Base-by-base conservation (phyloP, 2,797 vertebrate genomes). In the Arctocebus calabarensis region DNA sequence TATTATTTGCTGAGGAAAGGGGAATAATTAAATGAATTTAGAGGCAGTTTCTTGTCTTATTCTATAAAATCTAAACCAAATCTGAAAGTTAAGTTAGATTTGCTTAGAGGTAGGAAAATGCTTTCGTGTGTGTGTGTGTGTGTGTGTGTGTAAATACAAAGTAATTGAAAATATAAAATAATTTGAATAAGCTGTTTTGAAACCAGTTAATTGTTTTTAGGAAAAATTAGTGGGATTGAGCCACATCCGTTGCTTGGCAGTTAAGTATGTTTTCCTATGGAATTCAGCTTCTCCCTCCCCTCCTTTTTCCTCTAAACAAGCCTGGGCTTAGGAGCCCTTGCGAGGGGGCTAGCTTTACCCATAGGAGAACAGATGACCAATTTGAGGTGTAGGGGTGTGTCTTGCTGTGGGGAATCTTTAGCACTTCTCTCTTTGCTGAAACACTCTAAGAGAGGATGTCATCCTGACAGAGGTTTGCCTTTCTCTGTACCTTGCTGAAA, bases 181-280 rank as follows among this genome's bases (percentile, higher is more conserved):
- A 79, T 88, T 92, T 90, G 61, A 96, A 87, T 83, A n/a, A 90
- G 20, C 16, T 82, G 25, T 92, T 94, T 92, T 85, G 70, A 97
- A 94, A 84, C 37, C 40, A 77, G 57, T 74, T 94, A 68, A 75
- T 88, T 93, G 40, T 91, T 93, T 83, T 32, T 85, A 94, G 52
- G 92, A 93, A 75, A 70, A 85, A 79, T 25, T 2, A 2, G 32
- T 43, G 93, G 66, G 45, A 7, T 11, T 92, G 68, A 94, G 73
- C 27, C 14, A 92, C 70, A 57, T 90, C 62, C 61, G 45, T 70
- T 81, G 62, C 64, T 75, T 91, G 43, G 77, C 20, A 88, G 59
- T 85, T 37, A 94, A 48, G 74, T 57, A 0, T 37, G 37, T 90
- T 77, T 23, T 66, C 17, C 45, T 45, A 1, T 6, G 25, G 48